Base-by-base conservation (phyloP, 2,888 invertebrate species). In the Cinara cedri region DNA sequence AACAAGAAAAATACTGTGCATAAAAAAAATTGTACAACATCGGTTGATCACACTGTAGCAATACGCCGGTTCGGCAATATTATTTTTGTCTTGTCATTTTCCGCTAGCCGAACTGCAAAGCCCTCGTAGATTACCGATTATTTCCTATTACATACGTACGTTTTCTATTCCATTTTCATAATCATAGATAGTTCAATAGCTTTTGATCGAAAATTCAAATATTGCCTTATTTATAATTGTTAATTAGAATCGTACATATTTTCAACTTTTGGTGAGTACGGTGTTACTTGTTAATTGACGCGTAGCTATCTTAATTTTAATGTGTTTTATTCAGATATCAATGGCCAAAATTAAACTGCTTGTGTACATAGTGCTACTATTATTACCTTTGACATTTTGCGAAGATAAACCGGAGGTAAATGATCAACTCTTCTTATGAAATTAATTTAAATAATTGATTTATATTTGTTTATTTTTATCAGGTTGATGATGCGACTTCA, bases 1-100 rank as follows among this genome's bases (percentile, higher is more conserved):
- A 60, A 26, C 16, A 16, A 60, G 24, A 19, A 55, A 55, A 19
- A 24, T 16, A 60, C 26, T 9, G 26, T 16, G 10, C 46, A 46
- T 46, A 46, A 46, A 46, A 46, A 46, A 34, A 34, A 34, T 34
- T 34, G 3, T 4, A 34, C 34, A 34, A 4, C 34, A 6, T 10
- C 34, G 10, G 60, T 68, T 78, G 57, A 10, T 21, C 34, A 34
- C 76, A 78, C 76, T 78, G 68, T 24, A 6, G 10, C 9, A 24
- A 6, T 68, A 55, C 26, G 57, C 76, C 76, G 76, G 76, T 68
- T 19, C 57, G 49, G 44, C 68, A 57, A 60, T 60, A 78, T 57
- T 68, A 68, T 78, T 78, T 78, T 60, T 78, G 76, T 60, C 76
- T 78, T 57, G 76, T 78, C 76, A 78, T 78, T 68, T 78, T 78